Evolutionary conservation across 2,797 vertebrate species (phyloP).

Genomic region (Chiroxiphia lanceolata): DNA sequence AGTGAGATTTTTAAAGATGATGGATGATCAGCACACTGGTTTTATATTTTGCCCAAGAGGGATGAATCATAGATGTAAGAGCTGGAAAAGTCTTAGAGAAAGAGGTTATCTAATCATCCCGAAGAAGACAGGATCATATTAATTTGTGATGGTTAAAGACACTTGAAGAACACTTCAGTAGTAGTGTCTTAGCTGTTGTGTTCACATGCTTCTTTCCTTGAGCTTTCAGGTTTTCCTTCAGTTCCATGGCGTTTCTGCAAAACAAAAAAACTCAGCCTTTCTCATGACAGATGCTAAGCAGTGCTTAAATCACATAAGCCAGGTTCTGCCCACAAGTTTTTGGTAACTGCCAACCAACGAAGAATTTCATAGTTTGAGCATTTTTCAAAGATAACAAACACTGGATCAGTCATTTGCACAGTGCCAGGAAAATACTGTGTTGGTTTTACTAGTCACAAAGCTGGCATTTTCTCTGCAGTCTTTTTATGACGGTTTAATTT

Average conservation of each 20-base stretch:
- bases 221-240: not conserved
- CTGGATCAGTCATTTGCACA: conserved; percentile 12
- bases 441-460: conserved; percentile 30
- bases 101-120: not conserved
- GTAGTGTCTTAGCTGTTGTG: not conserved
- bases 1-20: not conserved
- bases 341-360: not conserved
- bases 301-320: not conserved
- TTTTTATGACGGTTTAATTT: conserved; percentile 40
- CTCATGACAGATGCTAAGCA: conserved; percentile 19
- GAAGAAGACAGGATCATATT: not conserved
- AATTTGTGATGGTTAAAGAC: not conserved
- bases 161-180: not conserved
- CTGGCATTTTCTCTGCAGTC: conserved; percentile 26
- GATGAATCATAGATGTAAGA: conserved; percentile 24
- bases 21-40: not conserved
- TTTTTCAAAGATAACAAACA: conserved; percentile 61
- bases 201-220: not conserved
- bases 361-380: conserved; percentile 30
- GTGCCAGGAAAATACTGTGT: conserved; percentile 56
- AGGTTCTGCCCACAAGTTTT: not conserved
- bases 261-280: not conserved
- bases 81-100: conserved; percentile 14
- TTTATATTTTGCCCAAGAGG: conserved; percentile 28
- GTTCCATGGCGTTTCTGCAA: not conserved